phyloP scores from a whole-genome alignment of 1,140 invertebrate species.

The Heliconius hermathena region DNA sequence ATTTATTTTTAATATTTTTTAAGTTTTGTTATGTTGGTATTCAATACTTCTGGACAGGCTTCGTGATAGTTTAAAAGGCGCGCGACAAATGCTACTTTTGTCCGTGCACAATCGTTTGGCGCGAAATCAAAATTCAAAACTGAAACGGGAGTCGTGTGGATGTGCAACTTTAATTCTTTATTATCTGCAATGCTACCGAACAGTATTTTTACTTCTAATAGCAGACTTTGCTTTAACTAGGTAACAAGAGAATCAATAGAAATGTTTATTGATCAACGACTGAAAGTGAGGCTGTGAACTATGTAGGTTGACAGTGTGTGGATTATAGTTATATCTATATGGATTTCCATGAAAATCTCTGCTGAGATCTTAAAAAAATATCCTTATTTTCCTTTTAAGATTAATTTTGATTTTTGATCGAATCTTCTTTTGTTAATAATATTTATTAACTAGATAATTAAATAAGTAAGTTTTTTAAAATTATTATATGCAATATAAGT shows the following conservation, averaged over 20 bases:
- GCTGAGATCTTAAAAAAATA: neutral
- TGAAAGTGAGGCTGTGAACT: slow-evolving; percentile 48
- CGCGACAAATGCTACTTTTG: slow-evolving; percentile 27
- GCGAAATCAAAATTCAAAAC: slow-evolving; percentile 37
- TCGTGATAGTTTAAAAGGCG: slow-evolving; percentile 9
- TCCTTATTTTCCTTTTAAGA: neutral
- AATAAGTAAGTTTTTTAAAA: neutral
- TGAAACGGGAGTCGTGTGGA: neutral
- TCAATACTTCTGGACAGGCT: neutral
- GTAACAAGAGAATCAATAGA: slow-evolving; percentile 52
- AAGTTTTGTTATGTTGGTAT: neutral
- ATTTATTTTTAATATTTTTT: neutral
- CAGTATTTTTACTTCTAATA: slow-evolving; percentile 8
- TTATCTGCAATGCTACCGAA: slow-evolving; percentile 21
- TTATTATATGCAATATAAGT: neutral
- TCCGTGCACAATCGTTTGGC: slow-evolving; percentile 31
- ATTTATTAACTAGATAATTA: neutral
- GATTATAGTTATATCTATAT: neutral
- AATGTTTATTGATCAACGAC: slow-evolving; percentile 52
- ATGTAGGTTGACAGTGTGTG: slow-evolving; percentile 31
- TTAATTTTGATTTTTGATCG: neutral
- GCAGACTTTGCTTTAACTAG: slow-evolving; percentile 31
- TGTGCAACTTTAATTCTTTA: slow-evolving; percentile 19
- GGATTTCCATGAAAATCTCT: neutral
- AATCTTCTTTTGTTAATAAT: too few species aligned